phyloP scores from a whole-genome alignment of 2,888 invertebrate species.

The Apodemia hepburni region DNA sequence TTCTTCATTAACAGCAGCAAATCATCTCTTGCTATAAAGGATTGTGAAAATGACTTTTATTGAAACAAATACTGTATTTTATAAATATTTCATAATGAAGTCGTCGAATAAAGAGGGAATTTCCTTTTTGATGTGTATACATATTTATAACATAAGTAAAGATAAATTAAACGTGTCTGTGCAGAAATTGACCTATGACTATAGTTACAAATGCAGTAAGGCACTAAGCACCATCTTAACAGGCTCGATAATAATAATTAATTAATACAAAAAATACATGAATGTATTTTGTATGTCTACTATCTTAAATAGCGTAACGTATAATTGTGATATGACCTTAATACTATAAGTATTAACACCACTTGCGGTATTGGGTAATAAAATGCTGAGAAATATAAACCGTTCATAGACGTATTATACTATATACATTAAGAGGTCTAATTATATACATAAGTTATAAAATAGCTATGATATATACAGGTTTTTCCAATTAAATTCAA shows the following conservation, averaged over 20 bases:
- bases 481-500: too few species aligned
- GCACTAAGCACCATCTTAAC: conserved; percentile 2
- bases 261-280: background rate
- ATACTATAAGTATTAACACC: conserved; percentile 1
- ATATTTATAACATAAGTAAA: too few species aligned
- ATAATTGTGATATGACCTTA: conserved; percentile 10
- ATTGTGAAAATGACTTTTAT: too few species aligned
- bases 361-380: background rate
- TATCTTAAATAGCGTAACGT: background rate
- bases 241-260: background rate
- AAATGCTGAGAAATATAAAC: background rate
- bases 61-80: too few species aligned
- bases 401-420: background rate
- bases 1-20: too few species aligned
- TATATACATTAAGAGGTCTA: background rate
- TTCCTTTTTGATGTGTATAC: too few species aligned
- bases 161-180: background rate
- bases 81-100: too few species aligned
- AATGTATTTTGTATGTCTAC: background rate
- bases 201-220: conserved; percentile 7
- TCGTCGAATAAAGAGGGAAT: too few species aligned
- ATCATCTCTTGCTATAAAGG: too few species aligned
- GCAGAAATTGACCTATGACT: background rate
- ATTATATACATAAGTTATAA: background rate
- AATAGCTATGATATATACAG: background rate